A percentile compares a stretch with the other conserved stretches of the same genome.
These are phyloP conservation scores for Enteromius mattozi DNA, from an alignment of 2,797 vertebrate species.

Conservation along the genomic window DNA sequence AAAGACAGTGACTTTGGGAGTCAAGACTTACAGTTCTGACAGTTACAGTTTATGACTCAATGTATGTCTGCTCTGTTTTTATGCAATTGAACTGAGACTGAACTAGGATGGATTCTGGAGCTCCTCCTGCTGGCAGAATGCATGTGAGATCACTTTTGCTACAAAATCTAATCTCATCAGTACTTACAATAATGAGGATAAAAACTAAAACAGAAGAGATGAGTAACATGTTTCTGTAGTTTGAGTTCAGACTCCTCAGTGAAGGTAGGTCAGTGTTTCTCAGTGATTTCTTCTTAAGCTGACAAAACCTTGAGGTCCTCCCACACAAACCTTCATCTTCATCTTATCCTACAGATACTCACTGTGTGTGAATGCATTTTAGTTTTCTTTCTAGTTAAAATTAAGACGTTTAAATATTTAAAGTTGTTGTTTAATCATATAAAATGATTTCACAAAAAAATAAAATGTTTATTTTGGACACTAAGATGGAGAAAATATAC, in stretches of 20 bases:
- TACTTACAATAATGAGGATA: background rate
- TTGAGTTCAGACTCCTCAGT: background rate
- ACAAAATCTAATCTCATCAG: background rate
- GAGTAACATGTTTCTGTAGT: background rate
- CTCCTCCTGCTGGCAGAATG: background rate
- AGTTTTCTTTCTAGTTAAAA: background rate
- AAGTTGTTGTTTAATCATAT: background rate
- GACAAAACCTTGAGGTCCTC: background rate
- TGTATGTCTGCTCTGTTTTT: background rate
- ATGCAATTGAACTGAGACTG: background rate
- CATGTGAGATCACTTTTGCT: background rate
- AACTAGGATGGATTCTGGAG: background rate
- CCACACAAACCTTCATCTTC: background rate
- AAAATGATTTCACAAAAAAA: background rate
- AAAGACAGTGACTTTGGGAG: background rate
- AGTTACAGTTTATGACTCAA: background rate
- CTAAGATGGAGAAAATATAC: background rate
- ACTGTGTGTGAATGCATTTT: background rate
- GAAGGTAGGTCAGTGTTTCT: slow-evolving; percentile 7
- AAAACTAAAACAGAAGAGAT: background rate
- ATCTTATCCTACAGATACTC: background rate
- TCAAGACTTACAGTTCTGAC: background rate
- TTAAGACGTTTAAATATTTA: background rate
- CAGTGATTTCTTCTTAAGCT: background rate
- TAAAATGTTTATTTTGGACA: background rate